Conservation (phyloP, 2,888 invertebrate genomes). For the Amblyjoppa proteus region DNA sequence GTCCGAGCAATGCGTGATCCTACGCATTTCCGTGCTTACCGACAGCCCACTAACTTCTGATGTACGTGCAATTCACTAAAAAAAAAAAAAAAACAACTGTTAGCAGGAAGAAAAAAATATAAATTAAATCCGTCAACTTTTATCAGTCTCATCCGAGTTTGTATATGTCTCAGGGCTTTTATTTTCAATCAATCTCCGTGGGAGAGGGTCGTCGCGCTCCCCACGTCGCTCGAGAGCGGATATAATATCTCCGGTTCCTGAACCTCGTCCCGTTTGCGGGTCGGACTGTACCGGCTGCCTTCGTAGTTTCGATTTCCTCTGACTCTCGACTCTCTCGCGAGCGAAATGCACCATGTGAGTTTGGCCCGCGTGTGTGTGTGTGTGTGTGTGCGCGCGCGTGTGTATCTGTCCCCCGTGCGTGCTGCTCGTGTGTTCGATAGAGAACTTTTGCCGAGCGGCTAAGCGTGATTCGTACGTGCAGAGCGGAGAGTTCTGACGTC, state of each 20-base stretch:
- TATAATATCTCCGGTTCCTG: slow-evolving; percentile 42
- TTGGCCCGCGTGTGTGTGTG: not conserved
- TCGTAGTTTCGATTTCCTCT: slow-evolving; percentile 56
- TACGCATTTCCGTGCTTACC: slow-evolving; percentile 39
- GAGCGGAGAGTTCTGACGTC: slow-evolving; percentile 48
- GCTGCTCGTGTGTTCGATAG: slow-evolving; percentile 33
- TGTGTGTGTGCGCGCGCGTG: not conserved
- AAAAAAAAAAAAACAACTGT: not conserved
- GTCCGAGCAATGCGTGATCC: slow-evolving; percentile 51
- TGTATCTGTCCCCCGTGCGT: not conserved
- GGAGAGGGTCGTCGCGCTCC: slow-evolving; percentile 63
- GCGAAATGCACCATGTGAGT: slow-evolving; percentile 35
- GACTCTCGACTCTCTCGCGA: slow-evolving; percentile 16
- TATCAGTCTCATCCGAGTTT: not conserved
- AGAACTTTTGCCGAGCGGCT: slow-evolving; percentile 25
- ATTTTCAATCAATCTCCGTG: slow-evolving; percentile 63
- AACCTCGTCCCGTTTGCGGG: slow-evolving; percentile 27
- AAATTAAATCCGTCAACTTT: not conserved
- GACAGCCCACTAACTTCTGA: not conserved
- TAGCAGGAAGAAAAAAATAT: not conserved
- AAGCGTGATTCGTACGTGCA: not conserved
- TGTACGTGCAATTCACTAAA: not conserved
- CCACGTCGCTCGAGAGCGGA: slow-evolving; percentile 61
- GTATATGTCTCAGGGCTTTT: not conserved
- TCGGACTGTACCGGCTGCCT: slow-evolving; percentile 26